These are phyloP conservation scores for Erithacus rubecula DNA, from an alignment of 2,797 vertebrate genomes.

Conservation along the genomic window DNA sequence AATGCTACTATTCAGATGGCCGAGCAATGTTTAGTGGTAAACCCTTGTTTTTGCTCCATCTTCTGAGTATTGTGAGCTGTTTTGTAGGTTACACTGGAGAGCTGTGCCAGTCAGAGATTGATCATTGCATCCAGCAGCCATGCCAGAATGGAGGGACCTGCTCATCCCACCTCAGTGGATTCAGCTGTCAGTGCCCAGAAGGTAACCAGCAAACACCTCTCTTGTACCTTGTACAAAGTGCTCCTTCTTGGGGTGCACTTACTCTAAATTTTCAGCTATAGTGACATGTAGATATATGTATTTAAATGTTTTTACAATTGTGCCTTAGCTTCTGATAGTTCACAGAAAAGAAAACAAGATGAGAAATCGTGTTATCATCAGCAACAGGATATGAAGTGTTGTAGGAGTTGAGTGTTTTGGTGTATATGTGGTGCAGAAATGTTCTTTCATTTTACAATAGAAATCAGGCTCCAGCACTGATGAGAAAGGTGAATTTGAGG, in stretches of 20 bases:
- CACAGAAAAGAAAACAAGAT: background rate
- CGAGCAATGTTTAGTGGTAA: background rate
- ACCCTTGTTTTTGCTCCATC: background rate
- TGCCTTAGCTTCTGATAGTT: background rate
- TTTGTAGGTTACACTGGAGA: slow-evolving; percentile 89
- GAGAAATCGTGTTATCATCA: background rate
- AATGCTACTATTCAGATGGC: background rate
- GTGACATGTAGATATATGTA: background rate
- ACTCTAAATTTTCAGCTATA: background rate
- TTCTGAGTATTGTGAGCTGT: background rate
- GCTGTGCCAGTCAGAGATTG: slow-evolving; percentile 87
- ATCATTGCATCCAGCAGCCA: slow-evolving; percentile 88
- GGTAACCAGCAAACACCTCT: slow-evolving; percentile 74
- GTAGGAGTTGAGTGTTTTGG: background rate
- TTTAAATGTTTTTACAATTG: background rate
- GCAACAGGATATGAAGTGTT: background rate
- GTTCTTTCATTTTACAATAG: background rate
- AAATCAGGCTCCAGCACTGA: background rate
- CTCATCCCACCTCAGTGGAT: slow-evolving; percentile 82
- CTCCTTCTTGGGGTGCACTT: background rate
- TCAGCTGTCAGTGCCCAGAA: slow-evolving; percentile 90
- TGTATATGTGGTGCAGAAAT: background rate
- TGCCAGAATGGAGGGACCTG: slow-evolving; percentile 93
- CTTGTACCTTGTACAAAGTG: background rate
- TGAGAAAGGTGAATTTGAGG: background rate